These are phyloP conservation scores for Micrasema minimum DNA, from an alignment of 1,140 invertebrate genomes.

Conservation along the genomic window DNA sequence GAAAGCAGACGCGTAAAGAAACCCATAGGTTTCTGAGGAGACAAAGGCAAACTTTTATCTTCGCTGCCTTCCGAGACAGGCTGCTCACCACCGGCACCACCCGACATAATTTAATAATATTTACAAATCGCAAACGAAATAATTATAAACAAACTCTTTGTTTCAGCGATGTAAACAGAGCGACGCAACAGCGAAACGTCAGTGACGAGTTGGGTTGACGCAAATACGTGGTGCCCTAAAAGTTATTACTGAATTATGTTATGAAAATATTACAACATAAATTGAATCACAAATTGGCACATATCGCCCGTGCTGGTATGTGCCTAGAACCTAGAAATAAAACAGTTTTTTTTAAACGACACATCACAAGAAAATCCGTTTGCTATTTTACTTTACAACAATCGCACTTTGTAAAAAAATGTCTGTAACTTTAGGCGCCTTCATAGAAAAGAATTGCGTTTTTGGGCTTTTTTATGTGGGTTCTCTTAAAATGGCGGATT, in stretches of 20 bases:
- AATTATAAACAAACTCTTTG: slow-evolving; percentile 38
- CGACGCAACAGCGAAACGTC: slow-evolving; percentile 25
- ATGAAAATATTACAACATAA: slow-evolving; percentile 12
- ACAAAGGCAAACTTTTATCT: slow-evolving; percentile 2
- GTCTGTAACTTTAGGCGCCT: too few relatives aligned
- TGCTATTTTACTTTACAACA: too few relatives aligned
- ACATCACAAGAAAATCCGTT: slow-evolving; percentile 5
- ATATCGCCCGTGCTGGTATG: not conserved
- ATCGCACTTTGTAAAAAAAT: too few relatives aligned
- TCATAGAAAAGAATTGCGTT: too few relatives aligned
- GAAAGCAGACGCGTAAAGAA: slow-evolving; percentile 44
- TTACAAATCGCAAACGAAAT: slow-evolving; percentile 10
- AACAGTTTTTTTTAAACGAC: slow-evolving; percentile 41
- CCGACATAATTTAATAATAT: slow-evolving; percentile 36
- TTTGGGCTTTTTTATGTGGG: too few relatives aligned
- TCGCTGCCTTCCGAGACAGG: not conserved
- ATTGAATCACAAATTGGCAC: slow-evolving; percentile 37
- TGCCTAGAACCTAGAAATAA: slow-evolving; percentile 38
- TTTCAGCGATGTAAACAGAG: slow-evolving; percentile 33
- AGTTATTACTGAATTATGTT: not conserved
- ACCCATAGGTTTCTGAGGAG: slow-evolving; percentile 43
- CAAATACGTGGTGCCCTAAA: too few relatives aligned
- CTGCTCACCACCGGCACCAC: slow-evolving; percentile 15
- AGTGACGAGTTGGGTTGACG: not conserved
- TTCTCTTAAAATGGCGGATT: too few relatives aligned